Evolutionary conservation across 2,888 invertebrate species (phyloP).

Genomic region (Nudaria mundana): DNA sequence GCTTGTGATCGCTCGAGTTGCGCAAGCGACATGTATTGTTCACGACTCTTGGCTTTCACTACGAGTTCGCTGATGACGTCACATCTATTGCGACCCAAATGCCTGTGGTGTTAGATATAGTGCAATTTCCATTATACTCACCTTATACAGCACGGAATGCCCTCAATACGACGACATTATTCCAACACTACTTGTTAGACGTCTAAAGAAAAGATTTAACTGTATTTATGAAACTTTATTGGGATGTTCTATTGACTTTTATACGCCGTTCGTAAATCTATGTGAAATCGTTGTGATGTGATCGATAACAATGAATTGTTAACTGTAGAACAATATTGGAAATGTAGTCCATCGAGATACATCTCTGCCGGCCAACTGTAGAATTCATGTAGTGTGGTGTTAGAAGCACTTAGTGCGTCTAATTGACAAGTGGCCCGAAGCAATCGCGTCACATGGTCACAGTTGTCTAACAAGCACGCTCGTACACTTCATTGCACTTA

Average conservation of each 20-base stretch:
- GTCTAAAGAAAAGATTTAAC: slow-evolving; percentile 21
- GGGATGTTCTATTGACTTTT: slow-evolving; percentile 11
- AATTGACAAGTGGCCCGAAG: slow-evolving; percentile 68
- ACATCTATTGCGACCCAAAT: slow-evolving; percentile 62
- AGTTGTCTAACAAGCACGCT: slow-evolving; percentile 48
- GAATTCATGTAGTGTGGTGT: slow-evolving; percentile 62
- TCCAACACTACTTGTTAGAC: slow-evolving; percentile 30
- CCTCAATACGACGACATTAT: slow-evolving; percentile 42
- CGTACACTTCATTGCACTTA: slow-evolving; percentile 28
- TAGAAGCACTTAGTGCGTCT: slow-evolving; percentile 58
- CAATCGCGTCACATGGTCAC: slow-evolving; percentile 47
- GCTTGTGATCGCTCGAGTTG: slow-evolving; percentile 63
- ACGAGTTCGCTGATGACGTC: slow-evolving; percentile 62
- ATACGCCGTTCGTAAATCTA: slow-evolving; percentile 6
- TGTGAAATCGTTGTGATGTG: slow-evolving; percentile 4
- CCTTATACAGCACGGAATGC: slow-evolving; percentile 52
- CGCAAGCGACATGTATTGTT: slow-evolving; percentile 78
- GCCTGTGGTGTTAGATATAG: slow-evolving; percentile 60
- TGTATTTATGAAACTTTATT: slow-evolving; percentile 10
- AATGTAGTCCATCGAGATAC: slow-evolving; percentile 29
- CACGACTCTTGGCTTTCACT: slow-evolving; percentile 69
- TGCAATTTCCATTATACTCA: slow-evolving; percentile 64
- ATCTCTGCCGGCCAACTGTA: slow-evolving; percentile 31
- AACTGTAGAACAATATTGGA: slow-evolving; percentile 29
- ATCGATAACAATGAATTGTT: slow-evolving; percentile 8